Conservation (phyloP, 2,888 invertebrate genomes). For the Priocnemis perturbator region DNA sequence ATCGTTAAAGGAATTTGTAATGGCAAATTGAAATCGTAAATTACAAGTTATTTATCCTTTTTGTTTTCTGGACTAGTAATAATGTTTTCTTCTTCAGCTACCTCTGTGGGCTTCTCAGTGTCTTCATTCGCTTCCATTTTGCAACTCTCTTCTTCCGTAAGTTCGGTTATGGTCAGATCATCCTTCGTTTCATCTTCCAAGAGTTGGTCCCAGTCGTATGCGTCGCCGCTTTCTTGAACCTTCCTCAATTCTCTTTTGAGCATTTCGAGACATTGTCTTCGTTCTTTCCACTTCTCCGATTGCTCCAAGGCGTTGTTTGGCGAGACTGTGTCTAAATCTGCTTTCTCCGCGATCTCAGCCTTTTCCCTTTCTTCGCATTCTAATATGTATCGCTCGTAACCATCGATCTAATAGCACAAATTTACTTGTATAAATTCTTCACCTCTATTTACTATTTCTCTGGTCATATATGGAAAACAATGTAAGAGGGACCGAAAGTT, state of each 20-base stretch:
- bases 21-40: no score
- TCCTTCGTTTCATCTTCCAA: conserved; percentile 56
- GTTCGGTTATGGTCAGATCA: neutral
- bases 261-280: conserved; percentile 70
- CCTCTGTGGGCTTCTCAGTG: neutral
- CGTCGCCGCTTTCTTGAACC: conserved; percentile 67
- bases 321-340: conserved; percentile 17
- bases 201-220: conserved; percentile 67
- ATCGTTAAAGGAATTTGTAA: neutral
- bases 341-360: conserved; percentile 18
- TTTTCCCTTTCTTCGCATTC: conserved; percentile 69
- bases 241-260: conserved; percentile 68
- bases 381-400: conserved; percentile 68
- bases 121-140: neutral
- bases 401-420: conserved; percentile 56
- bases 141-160: conserved; percentile 60
- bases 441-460: no score
- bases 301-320: conserved; percentile 18
- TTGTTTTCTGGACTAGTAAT: neutral
- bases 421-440: no score
- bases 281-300: conserved; percentile 67
- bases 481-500: conserved; percentile 17
- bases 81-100: neutral
- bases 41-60: conserved; percentile 7
- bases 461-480: no score